Evolutionary conservation across 2,113 vertebrate genomes (phyloP).

Genomic region (Pitta sordida): DNA sequence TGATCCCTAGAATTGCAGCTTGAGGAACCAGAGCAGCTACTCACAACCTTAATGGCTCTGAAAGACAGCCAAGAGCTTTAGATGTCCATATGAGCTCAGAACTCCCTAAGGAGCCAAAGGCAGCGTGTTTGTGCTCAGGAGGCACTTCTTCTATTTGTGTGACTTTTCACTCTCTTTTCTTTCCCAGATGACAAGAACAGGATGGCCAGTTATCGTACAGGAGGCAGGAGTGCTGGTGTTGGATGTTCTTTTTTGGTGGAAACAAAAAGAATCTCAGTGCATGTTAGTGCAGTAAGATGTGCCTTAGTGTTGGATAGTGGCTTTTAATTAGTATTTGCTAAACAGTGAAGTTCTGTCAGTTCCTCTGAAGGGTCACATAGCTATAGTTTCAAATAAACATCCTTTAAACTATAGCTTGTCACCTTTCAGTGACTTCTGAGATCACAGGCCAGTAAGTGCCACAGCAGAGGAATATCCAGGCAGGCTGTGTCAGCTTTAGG

Average conservation of each 20-base stretch:
- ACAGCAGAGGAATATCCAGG: neutral
- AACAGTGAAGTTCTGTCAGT: neutral
- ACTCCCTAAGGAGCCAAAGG: neutral
- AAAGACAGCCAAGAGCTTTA: neutral
- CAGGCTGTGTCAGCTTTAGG: neutral
- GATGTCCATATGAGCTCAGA: neutral
- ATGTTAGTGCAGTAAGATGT: neutral
- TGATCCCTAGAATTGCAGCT: neutral
- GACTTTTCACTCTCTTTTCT: neutral
- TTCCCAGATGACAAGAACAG: neutral
- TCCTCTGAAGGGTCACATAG: neutral
- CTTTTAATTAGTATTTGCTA: neutral
- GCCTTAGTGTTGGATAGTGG: neutral
- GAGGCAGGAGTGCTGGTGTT: neutral
- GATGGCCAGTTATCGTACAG: neutral
- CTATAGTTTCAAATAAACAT: neutral
- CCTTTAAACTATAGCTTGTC: neutral
- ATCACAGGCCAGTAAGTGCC: neutral
- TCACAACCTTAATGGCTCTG: neutral
- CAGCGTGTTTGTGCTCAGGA: neutral
- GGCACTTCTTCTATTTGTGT: neutral
- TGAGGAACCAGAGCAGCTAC: neutral
- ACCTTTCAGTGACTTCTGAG: neutral
- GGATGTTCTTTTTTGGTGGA: neutral
- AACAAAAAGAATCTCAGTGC: neutral